Conservation (phyloP, 2,797 vertebrate genomes). For the Takifugu ocellatus region DNA sequence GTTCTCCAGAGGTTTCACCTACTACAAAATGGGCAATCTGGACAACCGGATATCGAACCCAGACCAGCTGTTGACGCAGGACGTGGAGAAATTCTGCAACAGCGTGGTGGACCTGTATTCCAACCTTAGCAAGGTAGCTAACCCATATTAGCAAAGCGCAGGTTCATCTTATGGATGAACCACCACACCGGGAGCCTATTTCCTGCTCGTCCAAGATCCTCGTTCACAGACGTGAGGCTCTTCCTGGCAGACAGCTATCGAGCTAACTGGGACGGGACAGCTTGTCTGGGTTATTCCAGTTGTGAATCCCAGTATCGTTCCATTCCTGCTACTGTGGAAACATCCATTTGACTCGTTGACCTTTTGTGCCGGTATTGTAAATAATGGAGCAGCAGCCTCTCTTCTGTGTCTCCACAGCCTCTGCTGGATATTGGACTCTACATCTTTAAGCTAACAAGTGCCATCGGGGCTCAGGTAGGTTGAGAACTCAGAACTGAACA, state of each 20-base stretch:
- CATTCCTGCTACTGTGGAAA: no score
- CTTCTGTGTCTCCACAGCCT: constrained; percentile 73
- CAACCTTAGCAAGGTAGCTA: constrained; percentile 92
- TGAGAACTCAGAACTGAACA: not conserved
- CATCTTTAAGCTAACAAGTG: constrained; percentile 94
- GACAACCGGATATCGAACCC: constrained; percentile 97
- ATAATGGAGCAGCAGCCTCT: not conserved
- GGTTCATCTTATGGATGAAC: no score
- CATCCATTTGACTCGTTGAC: not conserved
- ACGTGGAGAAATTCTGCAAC: constrained; percentile 98
- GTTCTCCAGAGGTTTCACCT: constrained; percentile 85
- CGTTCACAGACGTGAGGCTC: no score
- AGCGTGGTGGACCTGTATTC: constrained; percentile 98
- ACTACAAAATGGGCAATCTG: constrained; percentile 99
- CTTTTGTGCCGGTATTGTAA: not conserved
- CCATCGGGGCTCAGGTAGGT: constrained; percentile 92
- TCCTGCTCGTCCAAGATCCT: no score
- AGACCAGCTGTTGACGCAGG: constrained; percentile 96
- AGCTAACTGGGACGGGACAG: no score
- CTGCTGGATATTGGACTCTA: constrained; percentile 94
- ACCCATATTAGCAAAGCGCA: no score
- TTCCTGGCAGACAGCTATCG: no score
- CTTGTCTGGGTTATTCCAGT: no score
- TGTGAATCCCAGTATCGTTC: no score
- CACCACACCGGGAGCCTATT: no score